These are phyloP conservation scores for Harpagifer antarcticus DNA, from an alignment of 2,797 vertebrate species.

Conservation along the genomic window DNA sequence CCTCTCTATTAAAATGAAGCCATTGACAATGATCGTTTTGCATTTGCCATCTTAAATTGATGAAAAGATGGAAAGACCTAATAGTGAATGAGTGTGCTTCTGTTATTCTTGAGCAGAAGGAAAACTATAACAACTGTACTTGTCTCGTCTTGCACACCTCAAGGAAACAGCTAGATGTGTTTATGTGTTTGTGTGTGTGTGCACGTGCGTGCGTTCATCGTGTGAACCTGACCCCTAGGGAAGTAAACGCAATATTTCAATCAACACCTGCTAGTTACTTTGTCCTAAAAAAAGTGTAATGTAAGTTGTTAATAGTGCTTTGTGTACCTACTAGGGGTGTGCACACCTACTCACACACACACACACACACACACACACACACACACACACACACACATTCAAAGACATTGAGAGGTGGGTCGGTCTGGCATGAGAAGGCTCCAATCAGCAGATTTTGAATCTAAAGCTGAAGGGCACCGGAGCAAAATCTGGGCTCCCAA, in stretches of 20 bases:
- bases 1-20: slow-evolving; percentile 43
- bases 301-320: background rate
- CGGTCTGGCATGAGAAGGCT: slow-evolving; percentile 28
- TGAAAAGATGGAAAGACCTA: slow-evolving; percentile 45
- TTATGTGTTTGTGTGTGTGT: background rate
- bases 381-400: background rate
- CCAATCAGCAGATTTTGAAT: slow-evolving; percentile 56
- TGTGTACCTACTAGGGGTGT: background rate
- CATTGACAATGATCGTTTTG: slow-evolving; percentile 41
- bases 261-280: slow-evolving; percentile 40
- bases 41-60: slow-evolving; percentile 37
- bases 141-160: slow-evolving; percentile 29
- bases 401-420: slow-evolving; percentile 5
- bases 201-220: background rate
- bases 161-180: slow-evolving; percentile 48
- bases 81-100: slow-evolving; percentile 1
- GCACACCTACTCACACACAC: background rate
- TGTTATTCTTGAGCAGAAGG: slow-evolving; percentile 18
- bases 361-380: no score
- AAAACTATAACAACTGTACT: slow-evolving; percentile 11
- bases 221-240: slow-evolving; percentile 2
- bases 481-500: slow-evolving; percentile 26
- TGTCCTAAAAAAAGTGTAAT: background rate
- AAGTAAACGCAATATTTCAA: slow-evolving; percentile 32
- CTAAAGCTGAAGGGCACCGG: slow-evolving; percentile 39